Evolutionary conservation across 2,797 vertebrate species (phyloP).

Genomic region (Telmatherina bonti): DNA sequence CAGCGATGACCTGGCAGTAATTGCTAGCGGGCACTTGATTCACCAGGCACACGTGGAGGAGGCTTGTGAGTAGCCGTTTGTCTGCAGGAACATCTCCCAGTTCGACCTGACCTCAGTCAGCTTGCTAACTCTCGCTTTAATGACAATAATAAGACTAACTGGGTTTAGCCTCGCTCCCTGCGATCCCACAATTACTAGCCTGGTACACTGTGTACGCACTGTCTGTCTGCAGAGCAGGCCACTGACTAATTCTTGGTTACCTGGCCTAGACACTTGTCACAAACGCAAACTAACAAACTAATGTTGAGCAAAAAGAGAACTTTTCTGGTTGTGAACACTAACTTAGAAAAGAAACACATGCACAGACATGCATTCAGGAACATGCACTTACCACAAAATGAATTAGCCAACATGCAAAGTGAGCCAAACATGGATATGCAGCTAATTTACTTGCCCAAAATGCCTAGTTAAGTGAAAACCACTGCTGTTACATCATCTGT

Average conservation of each 20-base stretch:
- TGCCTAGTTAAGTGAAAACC: conserved; percentile 51
- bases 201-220: conserved; percentile 71
- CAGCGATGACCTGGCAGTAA: conserved; percentile 59
- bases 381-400: conserved; percentile 28
- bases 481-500: conserved; percentile 46
- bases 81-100: conserved; percentile 69
- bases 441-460: conserved; percentile 52
- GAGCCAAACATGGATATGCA: conserved; percentile 53
- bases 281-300: conserved; percentile 67
- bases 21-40: conserved; percentile 68
- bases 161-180: conserved; percentile 70
- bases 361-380: conserved; percentile 29
- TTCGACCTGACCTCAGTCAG: conserved; percentile 73
- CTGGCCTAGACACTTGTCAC: conserved; percentile 67
- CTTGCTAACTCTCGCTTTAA: conserved; percentile 78
- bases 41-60: conserved; percentile 51
- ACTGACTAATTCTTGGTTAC: conserved; percentile 76
- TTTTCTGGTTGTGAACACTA: conserved; percentile 18
- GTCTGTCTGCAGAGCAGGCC: conserved; percentile 77
- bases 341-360: conserved; percentile 20
- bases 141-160: conserved; percentile 80
- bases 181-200: conserved; percentile 79
- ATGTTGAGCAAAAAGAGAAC: conserved; percentile 29
- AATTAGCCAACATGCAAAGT: conserved; percentile 42
- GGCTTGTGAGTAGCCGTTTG: conserved; percentile 69